Conservation (phyloP, 2,888 invertebrate species). For the Leptopterna dolabrata region DNA sequence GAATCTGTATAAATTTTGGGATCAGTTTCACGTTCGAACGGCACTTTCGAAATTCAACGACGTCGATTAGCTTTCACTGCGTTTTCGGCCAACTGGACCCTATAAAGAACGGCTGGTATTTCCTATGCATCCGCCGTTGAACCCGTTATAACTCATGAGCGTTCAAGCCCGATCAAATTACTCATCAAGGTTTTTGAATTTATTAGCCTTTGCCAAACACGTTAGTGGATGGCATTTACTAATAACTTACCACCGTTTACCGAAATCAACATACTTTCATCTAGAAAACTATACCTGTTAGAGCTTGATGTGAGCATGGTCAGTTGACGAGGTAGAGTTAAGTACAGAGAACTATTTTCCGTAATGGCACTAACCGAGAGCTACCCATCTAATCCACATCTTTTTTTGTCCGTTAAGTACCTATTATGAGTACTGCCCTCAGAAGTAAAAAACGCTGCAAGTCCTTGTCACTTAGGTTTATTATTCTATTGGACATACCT, state of each 20-base stretch:
- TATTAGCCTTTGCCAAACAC: background rate
- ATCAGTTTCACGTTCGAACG: background rate
- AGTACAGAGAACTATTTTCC: no score
- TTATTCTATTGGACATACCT: no score
- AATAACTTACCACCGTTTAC: background rate
- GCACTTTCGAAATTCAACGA: background rate
- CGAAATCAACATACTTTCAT: background rate
- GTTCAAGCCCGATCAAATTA: background rate
- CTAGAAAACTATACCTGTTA: background rate
- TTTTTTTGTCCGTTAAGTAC: no score
- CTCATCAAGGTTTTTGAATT: background rate
- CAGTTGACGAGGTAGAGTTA: background rate
- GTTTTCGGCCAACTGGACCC: background rate
- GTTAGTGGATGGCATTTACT: background rate
- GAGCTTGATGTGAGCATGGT: background rate
- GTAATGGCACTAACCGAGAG: no score
- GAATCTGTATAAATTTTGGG: background rate
- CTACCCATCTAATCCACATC: no score
- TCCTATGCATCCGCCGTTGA: background rate
- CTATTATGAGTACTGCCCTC: no score
- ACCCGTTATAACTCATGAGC: background rate
- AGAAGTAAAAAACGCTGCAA: no score
- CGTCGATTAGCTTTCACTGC: background rate
- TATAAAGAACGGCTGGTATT: background rate
- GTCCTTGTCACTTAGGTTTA: no score